Percentiles rank a stretch among this genome's conserved stretches.
These are phyloP conservation scores for Tinamus major DNA, from an alignment of 2,797 vertebrate genomes.

Conservation along the genomic window DNA sequence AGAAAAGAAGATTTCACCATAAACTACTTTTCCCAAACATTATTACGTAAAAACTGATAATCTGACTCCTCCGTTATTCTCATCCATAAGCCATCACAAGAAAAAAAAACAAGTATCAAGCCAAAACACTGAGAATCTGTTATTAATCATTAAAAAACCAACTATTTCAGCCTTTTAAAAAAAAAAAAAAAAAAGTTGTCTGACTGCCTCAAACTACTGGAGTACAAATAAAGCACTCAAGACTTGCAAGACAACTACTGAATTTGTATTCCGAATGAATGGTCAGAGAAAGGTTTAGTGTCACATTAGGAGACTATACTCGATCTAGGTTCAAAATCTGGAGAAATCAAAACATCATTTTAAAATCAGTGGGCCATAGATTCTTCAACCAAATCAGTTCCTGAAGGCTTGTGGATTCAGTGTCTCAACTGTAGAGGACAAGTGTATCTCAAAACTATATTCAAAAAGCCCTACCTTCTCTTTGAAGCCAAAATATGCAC, in stretches of 20 bases:
- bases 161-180: too few species aligned
- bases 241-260: not conserved
- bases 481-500: constrained; percentile 93
- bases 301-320: not conserved
- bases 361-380: not conserved
- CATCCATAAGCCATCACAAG: not conserved
- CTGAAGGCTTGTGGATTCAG: not conserved
- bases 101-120: not conserved
- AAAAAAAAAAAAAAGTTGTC: not conserved
- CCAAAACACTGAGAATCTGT: not conserved
- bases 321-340: not conserved
- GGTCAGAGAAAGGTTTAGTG: not conserved
- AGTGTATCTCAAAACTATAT: not conserved
- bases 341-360: not conserved
- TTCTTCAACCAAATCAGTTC: not conserved
- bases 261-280: not conserved
- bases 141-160: not conserved
- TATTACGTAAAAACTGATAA: not conserved
- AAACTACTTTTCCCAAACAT: not conserved
- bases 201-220: not conserved
- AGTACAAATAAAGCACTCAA: not conserved
- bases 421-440: not conserved
- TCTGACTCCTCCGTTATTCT: not conserved
- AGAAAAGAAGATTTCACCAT: not conserved
- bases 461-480: constrained; percentile 83